A percentile compares a stretch with the other conserved stretches of the same genome.
Conservation (phyloP, 2,888 invertebrate genomes). For the Meganola albula region DNA sequence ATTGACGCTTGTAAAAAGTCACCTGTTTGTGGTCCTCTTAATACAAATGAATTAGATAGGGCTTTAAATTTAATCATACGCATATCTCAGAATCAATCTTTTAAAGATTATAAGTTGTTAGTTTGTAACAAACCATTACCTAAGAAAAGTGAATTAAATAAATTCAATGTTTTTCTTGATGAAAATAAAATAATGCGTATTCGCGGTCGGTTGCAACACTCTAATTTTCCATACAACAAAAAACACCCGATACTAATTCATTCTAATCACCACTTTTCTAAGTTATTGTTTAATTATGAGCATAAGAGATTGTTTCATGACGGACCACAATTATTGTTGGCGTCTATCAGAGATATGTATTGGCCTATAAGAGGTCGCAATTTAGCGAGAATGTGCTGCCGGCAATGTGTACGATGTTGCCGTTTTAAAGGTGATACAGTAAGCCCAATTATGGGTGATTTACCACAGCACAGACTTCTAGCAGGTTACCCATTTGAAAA, state of each 20-base stretch:
- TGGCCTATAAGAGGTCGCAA: conserved; percentile 10
- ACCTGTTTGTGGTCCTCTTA: conserved; percentile 7
- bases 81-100: conserved; percentile 15
- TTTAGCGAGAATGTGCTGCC: conserved; percentile 5
- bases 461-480: conserved; percentile 3
- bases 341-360: conserved; percentile 2
- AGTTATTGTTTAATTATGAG: conserved; percentile 5
- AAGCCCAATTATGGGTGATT: conserved; percentile 8
- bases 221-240: conserved; percentile 3
- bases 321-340: conserved; percentile 6
- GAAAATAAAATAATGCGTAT: conserved; percentile 14
- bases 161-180: conserved; percentile 19
- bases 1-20: conserved; percentile 12
- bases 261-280: conserved; percentile 4
- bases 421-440: conserved; percentile 4
- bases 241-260: conserved; percentile 15
- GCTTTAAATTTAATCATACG: conserved; percentile 14
- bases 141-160: conserved; percentile 15
- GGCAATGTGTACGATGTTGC: conserved; percentile 8
- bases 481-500: conserved; percentile 8
- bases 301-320: conserved; percentile 4
- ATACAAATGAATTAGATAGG: conserved; percentile 14
- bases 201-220: conserved; percentile 13
- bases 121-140: conserved; percentile 8
- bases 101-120: conserved; percentile 13